Base-by-base conservation (phyloP, 2,797 vertebrate species). In the Helicolenus hilgendorfi region DNA sequence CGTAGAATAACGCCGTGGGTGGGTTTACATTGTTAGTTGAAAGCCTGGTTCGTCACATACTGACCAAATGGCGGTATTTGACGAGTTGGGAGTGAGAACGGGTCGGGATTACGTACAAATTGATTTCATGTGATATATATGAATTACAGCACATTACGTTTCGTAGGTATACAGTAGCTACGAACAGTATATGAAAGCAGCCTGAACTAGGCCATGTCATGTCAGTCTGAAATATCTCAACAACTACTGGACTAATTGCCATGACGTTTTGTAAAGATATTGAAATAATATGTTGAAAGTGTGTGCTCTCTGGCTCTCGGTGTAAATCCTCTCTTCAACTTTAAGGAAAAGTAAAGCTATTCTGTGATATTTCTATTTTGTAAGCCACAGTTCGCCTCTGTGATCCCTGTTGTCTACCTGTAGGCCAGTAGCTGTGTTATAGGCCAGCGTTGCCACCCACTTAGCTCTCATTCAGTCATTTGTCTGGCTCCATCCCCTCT, bases 401-500 rank as follows among this genome's bases (percentile, higher is more conserved):
- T 68, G 59, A 55, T 84, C 70, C 33, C 60, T 73, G 53, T 81
- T 72, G 76, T 83, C 79, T 91, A 92, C 94, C 91, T 91, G 84
- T 59, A 77, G 83, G 77, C 83, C 88, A 69, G 86, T 76, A 80
- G 45, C 70, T 77, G 41, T 76, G 75, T 81, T 87, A 86, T 72
- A 79, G 89, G 76, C 74, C 68, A 71, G 88, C 36, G 73, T 68
- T 94, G 83, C 96, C 95, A 95, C 95, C 96, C 95, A 71, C 97
- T 97, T 96, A 96, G 96, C 94, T 94, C 96, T 97, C 96, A 90
- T 98, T 98, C 96, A 97, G 96, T 97, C 94, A 97, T 98, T 97
- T 97, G 97, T 97, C 98, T 97, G 96, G 97, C 96, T 97, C 96
- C 97, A 97, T 98, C 97, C 97, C 98, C 97, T 96, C 97, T 95